phyloP scores from a whole-genome alignment of 2,113 vertebrate species.

The Taurulus bubalis region DNA sequence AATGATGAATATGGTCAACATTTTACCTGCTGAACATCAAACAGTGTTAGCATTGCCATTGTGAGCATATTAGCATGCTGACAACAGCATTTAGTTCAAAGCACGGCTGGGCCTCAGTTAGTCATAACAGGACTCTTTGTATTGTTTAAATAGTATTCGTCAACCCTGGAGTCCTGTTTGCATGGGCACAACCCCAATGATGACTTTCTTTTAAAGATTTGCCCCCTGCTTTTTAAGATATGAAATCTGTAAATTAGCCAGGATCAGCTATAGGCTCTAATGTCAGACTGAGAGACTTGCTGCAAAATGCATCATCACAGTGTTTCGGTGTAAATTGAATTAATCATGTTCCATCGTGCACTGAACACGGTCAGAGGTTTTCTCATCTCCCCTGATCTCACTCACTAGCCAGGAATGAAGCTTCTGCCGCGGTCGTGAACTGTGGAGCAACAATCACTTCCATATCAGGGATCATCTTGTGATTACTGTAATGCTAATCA shows the following conservation, averaged over 20 bases:
- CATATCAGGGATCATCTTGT: constrained; percentile 62
- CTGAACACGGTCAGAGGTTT: constrained; percentile 35
- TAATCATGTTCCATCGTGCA: constrained; percentile 36
- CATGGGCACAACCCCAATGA: background rate
- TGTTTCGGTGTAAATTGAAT: constrained; percentile 31
- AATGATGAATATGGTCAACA: background rate
- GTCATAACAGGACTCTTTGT: background rate
- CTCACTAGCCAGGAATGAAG: constrained; percentile 33
- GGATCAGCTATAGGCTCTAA: constrained; percentile 12
- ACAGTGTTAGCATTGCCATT: background rate
- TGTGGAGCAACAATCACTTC: constrained; percentile 54
- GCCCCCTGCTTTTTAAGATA: constrained; percentile 8
- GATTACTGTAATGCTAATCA: constrained; percentile 72
- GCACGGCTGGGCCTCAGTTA: background rate
- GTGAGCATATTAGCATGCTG: background rate
- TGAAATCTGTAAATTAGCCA: background rate
- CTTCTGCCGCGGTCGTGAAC: constrained; percentile 59
- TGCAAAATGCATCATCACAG: constrained; percentile 31
- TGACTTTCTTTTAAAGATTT: background rate
- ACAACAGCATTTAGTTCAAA: background rate
- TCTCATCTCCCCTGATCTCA: constrained; percentile 53
- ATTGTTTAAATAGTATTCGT: too few relatives aligned
- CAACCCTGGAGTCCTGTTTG: background rate
- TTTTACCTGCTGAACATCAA: background rate
- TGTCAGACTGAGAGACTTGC: constrained; percentile 17